Base-by-base conservation (phyloP, 2,113 vertebrate genomes). In the Irena cyanogastra region DNA sequence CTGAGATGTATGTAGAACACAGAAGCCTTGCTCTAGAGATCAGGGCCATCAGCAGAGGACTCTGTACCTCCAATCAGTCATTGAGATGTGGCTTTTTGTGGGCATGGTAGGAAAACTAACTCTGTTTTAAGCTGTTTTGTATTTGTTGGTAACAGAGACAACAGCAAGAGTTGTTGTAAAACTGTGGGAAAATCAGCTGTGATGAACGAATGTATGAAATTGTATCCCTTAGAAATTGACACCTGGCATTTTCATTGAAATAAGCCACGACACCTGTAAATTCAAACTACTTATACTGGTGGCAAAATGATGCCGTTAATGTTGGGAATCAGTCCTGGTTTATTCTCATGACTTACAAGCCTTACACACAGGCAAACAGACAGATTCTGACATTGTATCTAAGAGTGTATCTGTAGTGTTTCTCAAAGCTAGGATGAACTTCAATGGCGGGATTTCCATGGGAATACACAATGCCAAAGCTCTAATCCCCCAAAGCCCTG, bases 291-390 rank as follows among this genome's bases (percentile, higher is more conserved):
- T 95, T 82, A 70, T 30, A 83, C 13, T 65, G 89, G 63, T 56
- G 74, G 61, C 66, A 95, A 97, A 96, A 94, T 68, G 11, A 64
- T 39, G 74, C 28, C 23, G 28, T 81, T 42, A 47, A 64, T 18
- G 11, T 71, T 45, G 74, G 30, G 54, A 83, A 4, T n/a, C 65
- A 91, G 11, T 37, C 23, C 23, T 47, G 14, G 4, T 74, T 77
- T 61, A 53, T 56, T 70, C 45, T 89, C 24, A 13, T 24, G 2
- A 50, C 3, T 59, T 54, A 71, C 10, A 37, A 57, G 33, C 10
- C 71, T 27, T 7, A 37, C 10, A 49, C 24, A 23, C 4, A 28
- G 44, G 50, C 1, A 2, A 72, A 16, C 37, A 91, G 30, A n/a
- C 30, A 68, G n/a, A 53, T 52, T 49, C n/a, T 78, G 45, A 45